These are phyloP conservation scores for Orchesella cincta DNA, from an alignment of 1,140 invertebrate genomes.

Conservation along the genomic window DNA sequence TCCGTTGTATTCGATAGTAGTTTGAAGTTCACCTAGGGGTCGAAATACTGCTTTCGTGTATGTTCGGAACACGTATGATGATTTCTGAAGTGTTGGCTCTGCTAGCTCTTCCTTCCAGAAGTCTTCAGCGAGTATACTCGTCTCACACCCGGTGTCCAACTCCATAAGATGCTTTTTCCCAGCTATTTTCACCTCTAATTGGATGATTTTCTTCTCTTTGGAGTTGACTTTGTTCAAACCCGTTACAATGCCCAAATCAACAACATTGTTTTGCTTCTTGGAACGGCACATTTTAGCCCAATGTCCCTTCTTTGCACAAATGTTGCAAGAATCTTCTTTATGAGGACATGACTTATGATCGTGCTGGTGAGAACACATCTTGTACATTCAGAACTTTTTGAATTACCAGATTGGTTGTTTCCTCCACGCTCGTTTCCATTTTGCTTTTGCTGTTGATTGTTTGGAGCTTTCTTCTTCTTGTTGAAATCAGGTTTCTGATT, in stretches of 20 bases:
- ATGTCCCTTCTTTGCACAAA: background rate
- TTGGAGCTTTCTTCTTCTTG: background rate
- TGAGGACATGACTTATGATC: background rate
- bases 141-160: background rate
- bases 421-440: background rate
- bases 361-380: background rate
- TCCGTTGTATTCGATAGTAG: background rate
- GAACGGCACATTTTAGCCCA: background rate
- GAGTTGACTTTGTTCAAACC: background rate
- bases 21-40: background rate
- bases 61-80: background rate
- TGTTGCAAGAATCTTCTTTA: background rate
- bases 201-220: background rate
- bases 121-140: background rate
- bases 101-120: background rate
- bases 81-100: background rate
- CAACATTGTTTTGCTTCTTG: conserved; percentile 3
- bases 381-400: conserved; percentile 1
- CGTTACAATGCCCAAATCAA: background rate
- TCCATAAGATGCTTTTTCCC: background rate
- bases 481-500: background rate
- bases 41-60: background rate
- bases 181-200: background rate
- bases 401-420: background rate
- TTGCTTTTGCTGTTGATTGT: background rate